Evolutionary conservation across 1,140 invertebrate genomes (phyloP), one percentile per base, ranked within the genome.

Genomic region (Alviniconcha marisindica): DNA sequence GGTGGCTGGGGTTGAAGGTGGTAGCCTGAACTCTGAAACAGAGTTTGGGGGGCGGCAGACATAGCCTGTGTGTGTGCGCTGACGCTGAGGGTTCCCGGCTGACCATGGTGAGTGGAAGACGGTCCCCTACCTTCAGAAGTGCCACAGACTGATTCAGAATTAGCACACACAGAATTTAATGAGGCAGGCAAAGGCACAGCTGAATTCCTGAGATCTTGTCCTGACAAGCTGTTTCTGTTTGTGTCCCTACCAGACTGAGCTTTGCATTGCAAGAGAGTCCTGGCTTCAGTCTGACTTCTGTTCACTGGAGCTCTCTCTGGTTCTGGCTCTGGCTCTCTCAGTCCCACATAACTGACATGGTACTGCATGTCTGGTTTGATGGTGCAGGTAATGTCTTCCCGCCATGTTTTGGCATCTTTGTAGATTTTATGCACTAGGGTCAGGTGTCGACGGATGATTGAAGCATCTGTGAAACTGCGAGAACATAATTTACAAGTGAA

Each of bases 401-500:
- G 76, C 89, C 89, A 90, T 15, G 60, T 79, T 36, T 84, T 86
- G 0, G 87, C 56, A 81, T 88, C 87, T 82, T 89, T 90, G 44
- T 89, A 69, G 60, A 90, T 87, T 84, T 90, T 91, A 56, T 91
- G 90, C 24, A 91, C 88, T 31, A 89, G 81, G 66, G 86, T 93
- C 48, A 92, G 63, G 74, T 92, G 91, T 12, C 90, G 84, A 69
- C 90, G 84, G 24, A 91, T 87, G 33, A 91, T 89, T n/a, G 90
- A 89, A 33, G 88, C 84, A 84, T 91, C 88, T 71, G 85, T 88
- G 87, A 96, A 96, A 7, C 93, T 94, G 87, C 95, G 95, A 60
- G 93, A 91, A 90, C 95, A 96, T 36, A 94, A 92, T 82, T 92
- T 88, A 87, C 92, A 92, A 12, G 87, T 90, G 93, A 98, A 99